Conservation (phyloP, 2,113 vertebrate species). For the Phrynocephalus versicolor region DNA sequence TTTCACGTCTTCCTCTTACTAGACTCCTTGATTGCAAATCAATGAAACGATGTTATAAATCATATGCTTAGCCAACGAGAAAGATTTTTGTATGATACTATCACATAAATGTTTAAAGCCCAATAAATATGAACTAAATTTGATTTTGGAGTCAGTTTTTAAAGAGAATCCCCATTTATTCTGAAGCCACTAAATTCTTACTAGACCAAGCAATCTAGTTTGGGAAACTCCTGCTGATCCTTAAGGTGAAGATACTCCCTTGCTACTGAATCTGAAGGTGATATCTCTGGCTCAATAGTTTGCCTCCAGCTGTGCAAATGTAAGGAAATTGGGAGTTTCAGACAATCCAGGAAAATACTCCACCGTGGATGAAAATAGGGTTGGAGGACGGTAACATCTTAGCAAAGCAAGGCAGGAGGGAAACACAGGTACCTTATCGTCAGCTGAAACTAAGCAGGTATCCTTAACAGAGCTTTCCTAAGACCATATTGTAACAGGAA, state of each 20-base stretch:
- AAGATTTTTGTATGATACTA: background rate
- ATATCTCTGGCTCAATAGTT: background rate
- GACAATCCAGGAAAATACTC: background rate
- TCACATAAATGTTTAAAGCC: background rate
- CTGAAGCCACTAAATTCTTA: background rate
- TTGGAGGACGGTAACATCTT: background rate
- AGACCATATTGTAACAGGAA: background rate
- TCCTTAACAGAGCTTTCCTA: background rate
- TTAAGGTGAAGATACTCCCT: background rate
- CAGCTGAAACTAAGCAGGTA: background rate
- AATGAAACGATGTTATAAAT: constrained; percentile 10
- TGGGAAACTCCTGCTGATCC: background rate
- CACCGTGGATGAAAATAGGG: background rate
- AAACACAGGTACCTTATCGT: too few species aligned
- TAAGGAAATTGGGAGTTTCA: background rate
- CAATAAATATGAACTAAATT: background rate
- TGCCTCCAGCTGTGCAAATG: background rate
- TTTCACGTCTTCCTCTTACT: constrained; percentile 25
- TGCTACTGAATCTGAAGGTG: background rate
- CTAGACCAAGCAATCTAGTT: background rate
- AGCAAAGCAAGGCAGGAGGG: too few species aligned
- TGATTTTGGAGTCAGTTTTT: constrained; percentile 5
- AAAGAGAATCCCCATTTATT: background rate
- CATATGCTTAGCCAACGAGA: background rate
- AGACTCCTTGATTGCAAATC: constrained; percentile 28